A percentile compares a stretch with the other conserved stretches of the same genome.
Conservation (phyloP, 1,140 invertebrate species). For the Penaeus chinensis region DNA sequence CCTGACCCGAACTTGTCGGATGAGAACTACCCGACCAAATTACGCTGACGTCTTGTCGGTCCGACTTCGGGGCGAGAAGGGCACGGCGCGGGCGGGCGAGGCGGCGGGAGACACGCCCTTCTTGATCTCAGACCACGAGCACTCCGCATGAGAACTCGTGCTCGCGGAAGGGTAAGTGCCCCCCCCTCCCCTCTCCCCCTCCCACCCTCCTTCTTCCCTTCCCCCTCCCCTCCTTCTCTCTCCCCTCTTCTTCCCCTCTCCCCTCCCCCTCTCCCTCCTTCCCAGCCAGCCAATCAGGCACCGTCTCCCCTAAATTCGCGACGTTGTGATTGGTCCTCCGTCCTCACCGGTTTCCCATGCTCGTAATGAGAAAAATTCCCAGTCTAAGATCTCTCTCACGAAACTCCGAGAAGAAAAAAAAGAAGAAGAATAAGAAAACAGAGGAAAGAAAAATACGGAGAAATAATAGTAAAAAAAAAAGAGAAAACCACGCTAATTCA, state of each 20-base stretch:
- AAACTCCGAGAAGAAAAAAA: neutral
- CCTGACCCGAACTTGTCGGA: conserved; percentile 43
- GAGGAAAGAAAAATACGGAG: too few relatives aligned
- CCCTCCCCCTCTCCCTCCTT: too few relatives aligned
- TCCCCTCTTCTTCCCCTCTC: too few relatives aligned
- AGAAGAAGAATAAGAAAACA: neutral
- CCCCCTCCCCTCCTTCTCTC: too few relatives aligned
- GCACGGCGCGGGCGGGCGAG: neutral
- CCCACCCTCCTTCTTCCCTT: neutral
- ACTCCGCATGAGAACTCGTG: neutral
- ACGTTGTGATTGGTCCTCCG: too few relatives aligned
- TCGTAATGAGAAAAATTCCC: neutral
- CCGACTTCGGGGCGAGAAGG: neutral
- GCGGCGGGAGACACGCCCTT: neutral
- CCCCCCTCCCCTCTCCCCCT: neutral
- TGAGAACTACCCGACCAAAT: conserved; percentile 43
- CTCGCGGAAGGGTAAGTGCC: neutral
- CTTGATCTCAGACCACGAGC: neutral
- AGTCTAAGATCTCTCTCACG: neutral
- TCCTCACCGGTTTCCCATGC: too few relatives aligned
- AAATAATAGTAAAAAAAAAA: too few relatives aligned
- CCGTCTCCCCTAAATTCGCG: too few relatives aligned
- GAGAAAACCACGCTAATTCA: too few relatives aligned
- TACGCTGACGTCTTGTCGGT: neutral
- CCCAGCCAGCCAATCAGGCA: too few relatives aligned